Base-by-base conservation (phyloP, 2,797 vertebrate genomes). In the Hirundo rustica region DNA sequence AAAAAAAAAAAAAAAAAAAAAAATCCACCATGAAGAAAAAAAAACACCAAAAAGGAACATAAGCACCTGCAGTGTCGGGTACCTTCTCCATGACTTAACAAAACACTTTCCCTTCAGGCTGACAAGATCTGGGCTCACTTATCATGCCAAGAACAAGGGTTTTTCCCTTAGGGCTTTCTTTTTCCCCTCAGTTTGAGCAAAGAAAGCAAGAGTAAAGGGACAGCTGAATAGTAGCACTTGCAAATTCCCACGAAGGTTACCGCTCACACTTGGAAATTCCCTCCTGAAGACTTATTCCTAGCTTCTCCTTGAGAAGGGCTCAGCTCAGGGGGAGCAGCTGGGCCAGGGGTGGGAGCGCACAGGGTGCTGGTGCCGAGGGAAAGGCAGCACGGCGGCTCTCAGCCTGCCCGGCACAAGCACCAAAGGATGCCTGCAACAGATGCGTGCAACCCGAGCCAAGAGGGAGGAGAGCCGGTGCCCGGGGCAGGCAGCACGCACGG, bases 361-460 rank as follows among this genome's bases (percentile, higher is more conserved):
- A 1, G 9, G 55, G 53, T 2, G 66, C 15, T 1, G 71, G 34
- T 27, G 65, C 25, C 0, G 51, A 18, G 55, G 71, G 82, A 68
- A 82, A 58, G 71, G 89, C 3, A 0, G 73, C 5, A 0, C 1
- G 1, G 57, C 4, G 1, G 87, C 60, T 45, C 77, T 8, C 65
- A 29, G 65, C 80, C 68, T 1, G 68, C 65, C 19, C 21, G 0
- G 62, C 9, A 2, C 92, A n/a, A 74, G 88, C 92, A 85, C 72
- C 50, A 2, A 61, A 87, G 93, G 72, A 88, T 76, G 79, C 72
- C 65, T 23, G 85, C 76, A 87, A 89, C 79, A 88, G 90, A 94
- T 85, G 85, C 27, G 84, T 1, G 21, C 11, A 13, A 53, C 44
- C 78, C 8, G 18, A 86, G 79, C n/a, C 77, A 81, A 80, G 71